Evolutionary conservation across 1,140 invertebrate genomes (phyloP).

Genomic region (Macrosteles quadrilineatus): DNA sequence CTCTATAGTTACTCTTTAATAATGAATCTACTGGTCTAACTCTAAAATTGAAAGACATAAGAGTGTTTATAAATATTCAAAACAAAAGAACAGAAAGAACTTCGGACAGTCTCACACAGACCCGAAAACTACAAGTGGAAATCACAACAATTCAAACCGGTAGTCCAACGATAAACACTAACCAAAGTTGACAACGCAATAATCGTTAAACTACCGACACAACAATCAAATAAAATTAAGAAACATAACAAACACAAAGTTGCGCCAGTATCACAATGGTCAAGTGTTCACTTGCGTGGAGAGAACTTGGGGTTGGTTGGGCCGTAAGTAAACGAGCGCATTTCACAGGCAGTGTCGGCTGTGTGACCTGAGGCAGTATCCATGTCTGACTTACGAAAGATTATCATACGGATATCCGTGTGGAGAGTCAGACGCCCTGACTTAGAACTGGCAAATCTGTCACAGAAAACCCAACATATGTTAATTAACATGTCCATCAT

Average conservation of each 20-base stretch:
- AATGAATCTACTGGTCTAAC: constrained; percentile 4
- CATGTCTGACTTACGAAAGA: constrained; percentile 84
- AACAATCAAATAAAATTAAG: constrained; percentile 10
- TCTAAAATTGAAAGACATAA: constrained; percentile 26
- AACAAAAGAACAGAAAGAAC: background rate
- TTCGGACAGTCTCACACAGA: no score
- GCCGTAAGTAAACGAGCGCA: constrained; percentile 79
- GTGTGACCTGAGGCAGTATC: constrained; percentile 82
- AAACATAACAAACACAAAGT: constrained; percentile 18
- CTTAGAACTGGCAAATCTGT: constrained; percentile 91
- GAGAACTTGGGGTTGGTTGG: constrained; percentile 88
- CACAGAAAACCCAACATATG: no score
- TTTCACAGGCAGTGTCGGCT: constrained; percentile 71
- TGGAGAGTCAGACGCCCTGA: constrained; percentile 92
- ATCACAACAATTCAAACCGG: background rate
- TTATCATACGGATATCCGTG: constrained; percentile 91
- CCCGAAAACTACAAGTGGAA: no score
- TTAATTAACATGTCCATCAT: no score
- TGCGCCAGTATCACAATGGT: constrained; percentile 13
- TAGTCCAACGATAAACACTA: background rate
- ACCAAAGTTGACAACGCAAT: background rate
- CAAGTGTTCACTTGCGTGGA: constrained; percentile 51
- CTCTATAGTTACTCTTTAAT: constrained; percentile 13
- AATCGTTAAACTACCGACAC: background rate
- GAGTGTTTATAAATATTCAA: constrained; percentile 21